Evolutionary conservation across 2,888 invertebrate genomes (phyloP), one percentile per base, ranked within the genome.

Genomic region (Leptura quadrifasciata): DNA sequence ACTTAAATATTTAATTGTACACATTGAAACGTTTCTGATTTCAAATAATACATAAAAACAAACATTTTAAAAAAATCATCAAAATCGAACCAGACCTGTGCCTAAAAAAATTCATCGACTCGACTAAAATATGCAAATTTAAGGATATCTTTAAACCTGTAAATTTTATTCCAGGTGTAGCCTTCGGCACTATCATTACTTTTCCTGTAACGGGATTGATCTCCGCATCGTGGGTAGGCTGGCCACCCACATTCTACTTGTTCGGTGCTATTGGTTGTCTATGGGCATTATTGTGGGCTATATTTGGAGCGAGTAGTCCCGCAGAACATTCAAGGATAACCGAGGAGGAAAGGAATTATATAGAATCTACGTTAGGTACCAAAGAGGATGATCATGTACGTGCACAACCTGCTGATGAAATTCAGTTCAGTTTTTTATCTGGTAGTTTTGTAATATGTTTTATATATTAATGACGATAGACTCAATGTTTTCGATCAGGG

Each of bases 151-250:
- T 31, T 6, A 0, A 31, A 31, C 5, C 24, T 31, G 27, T 58
- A 15, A 2, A 31, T 18, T 87, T 86, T 72, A 86, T 89, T 80
- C 85, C 86, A 88, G 96, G 96, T 64, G 81, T 91, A 0, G 91
- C 95, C 85, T 91, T 96, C n/a, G 97, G 97, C 5, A 95, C 95
- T 8, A 94, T 96, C 0, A 85, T 95, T 0, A 93, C 95, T 82
- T 88, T 95, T 84, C 91, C 94, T n/a, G 89, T 93, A 21, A 93
- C 95, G n/a, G 96, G 96, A 0, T 89, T 93, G 2, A 90, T 97
- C 58, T 91, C 95, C 0, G 93, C 93, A 0, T 93, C 94, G 0
- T 82, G 89, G 0, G 90, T 92, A 84, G 96, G 96, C 0, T 96
- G 96, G 96, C 94, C 94, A 0, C 92, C 94, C 8, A 93, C 94